Percentiles rank a stretch among this genome's conserved stretches.
Evolutionary conservation across 2,888 invertebrate species (phyloP).

Genomic region (Nesidiocoris tenuis): DNA sequence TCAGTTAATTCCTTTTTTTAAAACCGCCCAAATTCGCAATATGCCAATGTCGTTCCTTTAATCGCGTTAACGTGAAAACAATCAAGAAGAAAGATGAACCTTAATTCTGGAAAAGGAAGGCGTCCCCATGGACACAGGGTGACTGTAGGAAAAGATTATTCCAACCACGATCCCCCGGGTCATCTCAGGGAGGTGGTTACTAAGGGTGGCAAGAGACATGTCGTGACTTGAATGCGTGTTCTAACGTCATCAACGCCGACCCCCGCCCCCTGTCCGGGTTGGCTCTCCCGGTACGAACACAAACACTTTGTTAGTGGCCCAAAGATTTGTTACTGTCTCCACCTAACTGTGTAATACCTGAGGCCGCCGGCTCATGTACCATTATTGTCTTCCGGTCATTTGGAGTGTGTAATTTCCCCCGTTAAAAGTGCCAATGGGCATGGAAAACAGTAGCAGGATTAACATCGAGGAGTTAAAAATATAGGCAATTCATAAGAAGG

Average conservation of each 20-base stretch:
- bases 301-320: not conserved
- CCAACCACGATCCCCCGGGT: constrained; percentile 15
- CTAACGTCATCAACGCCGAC: not conserved
- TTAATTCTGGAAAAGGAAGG: not conserved
- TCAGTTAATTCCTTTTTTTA: too few species aligned
- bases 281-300: not conserved
- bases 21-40: too few species aligned
- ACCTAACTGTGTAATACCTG: not conserved
- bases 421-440: not conserved
- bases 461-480: too few species aligned
- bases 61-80: not conserved
- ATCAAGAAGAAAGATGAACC: not conserved
- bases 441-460: too few species aligned
- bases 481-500: too few species aligned
- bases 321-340: not conserved
- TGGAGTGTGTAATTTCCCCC: not conserved
- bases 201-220: constrained; percentile 1
- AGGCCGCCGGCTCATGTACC: not conserved
- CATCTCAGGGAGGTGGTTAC: constrained; percentile 9
- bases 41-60: too few species aligned
- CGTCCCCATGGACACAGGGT: not conserved
- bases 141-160: constrained; percentile 8
- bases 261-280: not conserved
- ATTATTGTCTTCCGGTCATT: not conserved
- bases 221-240: constrained; percentile 19